Evolutionary conservation across 2,113 vertebrate genomes (phyloP).

Genomic region (Antechinus flavipes): DNA sequence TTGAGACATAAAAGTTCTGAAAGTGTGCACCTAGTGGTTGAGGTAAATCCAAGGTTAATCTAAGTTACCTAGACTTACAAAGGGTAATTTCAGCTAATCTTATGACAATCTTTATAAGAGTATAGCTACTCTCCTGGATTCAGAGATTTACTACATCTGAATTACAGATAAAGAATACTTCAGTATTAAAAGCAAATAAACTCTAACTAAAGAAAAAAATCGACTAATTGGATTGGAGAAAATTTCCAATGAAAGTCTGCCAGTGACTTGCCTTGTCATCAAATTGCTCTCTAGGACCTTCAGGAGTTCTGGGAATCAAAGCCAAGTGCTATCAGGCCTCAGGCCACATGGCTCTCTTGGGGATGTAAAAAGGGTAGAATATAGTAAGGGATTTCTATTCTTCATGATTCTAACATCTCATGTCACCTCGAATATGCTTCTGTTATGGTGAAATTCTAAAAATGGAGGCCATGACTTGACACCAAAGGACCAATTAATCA

Average conservation of each 20-base stretch:
- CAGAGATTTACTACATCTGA: neutral
- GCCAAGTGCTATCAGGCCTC: neutral
- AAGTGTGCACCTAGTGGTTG: neutral
- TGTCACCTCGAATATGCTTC: neutral
- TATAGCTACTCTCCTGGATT: neutral
- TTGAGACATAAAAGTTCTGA: neutral
- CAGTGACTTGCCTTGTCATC: neutral
- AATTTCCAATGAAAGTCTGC: slow-evolving; percentile 36
- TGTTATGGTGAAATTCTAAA: neutral
- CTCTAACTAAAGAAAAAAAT: slow-evolving; percentile 38
- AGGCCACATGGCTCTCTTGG: neutral
- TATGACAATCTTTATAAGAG: neutral
- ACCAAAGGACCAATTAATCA: neutral
- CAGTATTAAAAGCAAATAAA: slow-evolving; percentile 27
- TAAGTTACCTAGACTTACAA: slow-evolving; percentile 13
- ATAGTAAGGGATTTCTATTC: neutral
- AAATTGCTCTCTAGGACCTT: slow-evolving; percentile 5
- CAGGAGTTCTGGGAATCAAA: neutral
- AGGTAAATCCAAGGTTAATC: neutral
- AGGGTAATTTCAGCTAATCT: slow-evolving; percentile 10
- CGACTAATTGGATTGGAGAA: neutral
- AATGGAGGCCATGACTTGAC: neutral
- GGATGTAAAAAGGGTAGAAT: neutral
- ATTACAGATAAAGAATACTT: slow-evolving; percentile 19
- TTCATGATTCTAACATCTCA: neutral